Conservation (phyloP, 2,113 vertebrate species). For the Gymnobelideus leadbeateri region DNA sequence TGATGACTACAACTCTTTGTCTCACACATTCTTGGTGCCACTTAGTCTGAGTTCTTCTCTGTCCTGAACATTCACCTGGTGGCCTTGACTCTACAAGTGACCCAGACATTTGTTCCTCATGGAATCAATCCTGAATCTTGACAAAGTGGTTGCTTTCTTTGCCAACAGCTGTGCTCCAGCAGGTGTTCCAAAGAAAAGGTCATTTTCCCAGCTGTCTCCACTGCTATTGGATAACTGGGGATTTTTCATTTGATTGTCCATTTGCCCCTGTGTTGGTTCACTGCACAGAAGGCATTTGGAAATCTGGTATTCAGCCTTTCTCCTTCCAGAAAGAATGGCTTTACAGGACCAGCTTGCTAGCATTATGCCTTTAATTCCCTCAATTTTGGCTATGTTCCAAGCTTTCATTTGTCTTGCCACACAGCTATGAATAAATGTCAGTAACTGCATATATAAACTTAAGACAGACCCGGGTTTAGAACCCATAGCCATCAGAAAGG, state of each 20-base stretch:
- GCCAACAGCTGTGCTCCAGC: constrained; percentile 62
- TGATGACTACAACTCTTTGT: constrained; percentile 3
- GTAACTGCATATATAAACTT: constrained; percentile 15
- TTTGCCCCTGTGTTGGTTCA: constrained; percentile 28
- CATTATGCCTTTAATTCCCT: background rate
- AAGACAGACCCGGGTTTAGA: background rate
- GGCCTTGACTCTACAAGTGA: constrained; percentile 14
- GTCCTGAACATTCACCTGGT: constrained; percentile 33
- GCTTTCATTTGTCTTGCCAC: constrained; percentile 19
- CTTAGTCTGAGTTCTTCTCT: background rate
- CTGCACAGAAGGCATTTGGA: constrained; percentile 42
- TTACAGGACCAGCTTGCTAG: constrained; percentile 4
- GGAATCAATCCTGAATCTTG: background rate
- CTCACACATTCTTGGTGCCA: background rate
- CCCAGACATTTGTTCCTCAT: constrained; percentile 20
- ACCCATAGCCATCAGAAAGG: constrained; percentile 17
- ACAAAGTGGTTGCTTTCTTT: background rate
- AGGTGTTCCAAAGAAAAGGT: constrained; percentile 30
- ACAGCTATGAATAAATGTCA: constrained; percentile 8
- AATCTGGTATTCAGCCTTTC: constrained; percentile 24
- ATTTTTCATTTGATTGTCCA: constrained; percentile 36
- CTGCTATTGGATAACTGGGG: constrained; percentile 55
- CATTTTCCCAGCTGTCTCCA: constrained; percentile 54
- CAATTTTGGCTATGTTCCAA: constrained; percentile 23
- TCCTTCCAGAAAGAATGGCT: background rate